Evolutionary conservation across 2,888 invertebrate genomes (phyloP), one percentile per base, ranked within the genome.

Genomic region (Vesta saturnalis): DNA sequence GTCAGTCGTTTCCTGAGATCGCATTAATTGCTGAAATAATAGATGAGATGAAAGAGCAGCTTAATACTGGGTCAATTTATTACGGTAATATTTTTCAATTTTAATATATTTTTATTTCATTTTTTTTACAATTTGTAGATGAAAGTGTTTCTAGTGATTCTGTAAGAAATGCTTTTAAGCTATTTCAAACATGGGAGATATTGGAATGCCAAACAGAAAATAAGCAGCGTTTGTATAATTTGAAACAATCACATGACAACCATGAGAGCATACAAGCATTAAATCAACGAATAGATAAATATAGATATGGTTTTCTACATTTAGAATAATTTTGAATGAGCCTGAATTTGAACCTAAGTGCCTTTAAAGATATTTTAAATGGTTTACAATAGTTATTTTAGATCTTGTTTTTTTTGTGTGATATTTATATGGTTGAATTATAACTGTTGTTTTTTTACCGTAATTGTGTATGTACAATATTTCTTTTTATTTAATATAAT

Each of bases 71-170:
- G 73, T 82, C 82, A 77, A 87, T 91, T 74, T 81, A 81, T 58
- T 92, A 90, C 81, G 90, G 92, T 92, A 79, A 85, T 84, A 14
- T 52, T 10, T 14, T n/a, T 12, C 58, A 0, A 6, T 23, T 49
- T 3, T 54, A 14, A 12, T 54, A 14, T 21, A 49, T n/a, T 18
- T 14, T 15, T 14, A 6, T 14, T 23, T 19, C 14, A 55, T 30
- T 6, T 14, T 77, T 71, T 73, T 84, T n/a, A n/a, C n/a, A n/a
- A n/a, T n/a, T n/a, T 85, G 1, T 84, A 96, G 96, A 92, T 73
- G 96, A 97, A 84, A 94, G 95, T 78, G 89, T 95, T 58, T 94
- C 94, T 5, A 90, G 93, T 6, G 96, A 96, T 82, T 92, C 94
- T 0, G 89, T 97, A 59, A 91, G 91, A 79, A 96, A 95, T 84